phyloP scores from a whole-genome alignment of 2,797 vertebrate species.

The Clarias laeviceps region DNA sequence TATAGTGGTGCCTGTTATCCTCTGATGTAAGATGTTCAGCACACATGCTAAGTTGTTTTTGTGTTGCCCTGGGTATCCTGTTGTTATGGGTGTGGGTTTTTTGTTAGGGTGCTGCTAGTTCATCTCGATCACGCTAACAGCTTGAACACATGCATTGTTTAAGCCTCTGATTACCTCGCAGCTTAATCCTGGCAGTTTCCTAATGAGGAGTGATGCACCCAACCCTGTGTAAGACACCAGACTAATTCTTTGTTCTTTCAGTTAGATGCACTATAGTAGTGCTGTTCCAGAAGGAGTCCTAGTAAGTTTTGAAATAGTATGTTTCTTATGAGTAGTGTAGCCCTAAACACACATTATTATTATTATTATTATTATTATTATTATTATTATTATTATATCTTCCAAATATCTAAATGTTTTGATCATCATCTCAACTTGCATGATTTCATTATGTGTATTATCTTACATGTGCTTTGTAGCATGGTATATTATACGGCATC shows the following conservation, averaged over 20 bases:
- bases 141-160: conserved; percentile 50
- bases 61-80: background rate
- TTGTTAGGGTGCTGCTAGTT: conserved; percentile 31
- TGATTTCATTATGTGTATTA: background rate
- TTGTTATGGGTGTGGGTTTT: conserved; percentile 16
- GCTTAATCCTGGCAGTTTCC: conserved; percentile 65
- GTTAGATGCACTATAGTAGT: conserved; percentile 70
- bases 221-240: conserved; percentile 56
- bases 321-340: background rate
- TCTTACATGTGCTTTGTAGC: background rate
- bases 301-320: conserved; percentile 51
- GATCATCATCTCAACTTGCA: background rate
- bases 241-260: conserved; percentile 48
- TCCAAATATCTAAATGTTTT: background rate
- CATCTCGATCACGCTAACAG: conserved; percentile 36
- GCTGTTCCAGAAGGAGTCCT: conserved; percentile 66
- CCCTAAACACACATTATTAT: background rate
- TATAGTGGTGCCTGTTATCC: background rate
- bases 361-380: background rate
- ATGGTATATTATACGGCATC: background rate
- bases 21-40: background rate
- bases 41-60: background rate
- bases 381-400: background rate
- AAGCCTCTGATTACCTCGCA: conserved; percentile 63
- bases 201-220: conserved; percentile 67